Base-by-base conservation (phyloP, 1,140 invertebrate genomes). In the Temnothorax curvispinosus region DNA sequence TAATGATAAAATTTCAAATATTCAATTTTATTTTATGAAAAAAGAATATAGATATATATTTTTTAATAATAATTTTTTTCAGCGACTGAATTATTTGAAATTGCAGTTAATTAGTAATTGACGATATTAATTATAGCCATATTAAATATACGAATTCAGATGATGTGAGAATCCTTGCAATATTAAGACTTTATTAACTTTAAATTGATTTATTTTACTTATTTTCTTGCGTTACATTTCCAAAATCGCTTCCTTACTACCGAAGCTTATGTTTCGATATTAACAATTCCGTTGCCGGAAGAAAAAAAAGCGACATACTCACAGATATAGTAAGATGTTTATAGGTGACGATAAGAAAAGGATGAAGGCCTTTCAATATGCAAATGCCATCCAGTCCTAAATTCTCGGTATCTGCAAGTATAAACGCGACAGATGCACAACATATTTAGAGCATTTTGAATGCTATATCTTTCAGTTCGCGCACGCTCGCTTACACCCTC, bases 261-360 rank as follows among this genome's bases (percentile, higher is more conserved):
- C 5, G 15, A 35, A 75, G 4, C 0, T 38, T 74, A 74, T n/a
- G 15, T 47, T 50, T 71, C 18, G 15, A 18, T 27, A 21, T 38
- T 74, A 67, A 32, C 32, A 85, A 27, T 44, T 62, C 7, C 3
- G 3, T 6, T 60, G 15, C 6, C 32, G 18, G 71, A 44, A 3
- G 65, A 69, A 85, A 52, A 0, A 52, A 56, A 9, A 85, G 52
- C 21, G 56, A 72, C 52, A 47, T 88, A 94, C 92, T 95, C 87
- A 95, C 95, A 81, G 94, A 94, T 93, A 95, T 93, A 52, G 95
- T 94, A 80, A 95, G 93, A 86, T 95, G 94, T 91, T 95, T 95
- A 88, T 95, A 95, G 44, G 95, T 95, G 67, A 95, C 93, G 71
- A 95, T 94, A 77, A 95, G 91, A 67, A 95, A 90, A 5, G 95